Conservation (phyloP, 2,113 vertebrate genomes). For the Triplophysa siluroides region DNA sequence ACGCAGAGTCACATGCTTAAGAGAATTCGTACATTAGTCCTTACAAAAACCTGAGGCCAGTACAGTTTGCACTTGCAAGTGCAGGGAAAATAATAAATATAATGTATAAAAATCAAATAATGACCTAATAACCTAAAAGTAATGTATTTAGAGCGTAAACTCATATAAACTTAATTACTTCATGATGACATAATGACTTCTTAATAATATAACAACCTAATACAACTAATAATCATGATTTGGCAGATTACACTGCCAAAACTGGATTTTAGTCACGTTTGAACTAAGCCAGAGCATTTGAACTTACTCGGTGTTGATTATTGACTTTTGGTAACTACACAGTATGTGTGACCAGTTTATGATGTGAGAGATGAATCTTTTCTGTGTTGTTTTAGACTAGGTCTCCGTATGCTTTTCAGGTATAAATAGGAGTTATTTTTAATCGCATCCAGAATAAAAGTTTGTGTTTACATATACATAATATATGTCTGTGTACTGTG, state of each 20-base stretch:
- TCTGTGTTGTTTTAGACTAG: neutral
- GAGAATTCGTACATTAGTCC: neutral
- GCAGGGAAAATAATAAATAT: neutral
- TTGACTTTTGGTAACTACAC: neutral
- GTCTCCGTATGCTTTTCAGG: neutral
- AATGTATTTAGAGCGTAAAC: neutral
- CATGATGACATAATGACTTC: slow-evolving; percentile 4
- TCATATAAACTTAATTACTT: slow-evolving; percentile 1
- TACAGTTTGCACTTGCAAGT: neutral
- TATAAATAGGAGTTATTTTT: neutral
- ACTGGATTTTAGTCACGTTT: neutral
- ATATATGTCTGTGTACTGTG: too few relatives aligned
- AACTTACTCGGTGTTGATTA: slow-evolving; percentile 9
- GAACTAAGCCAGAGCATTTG: neutral
- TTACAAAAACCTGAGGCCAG: neutral
- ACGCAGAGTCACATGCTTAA: neutral
- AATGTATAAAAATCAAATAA: slow-evolving; percentile 10
- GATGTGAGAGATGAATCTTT: neutral
- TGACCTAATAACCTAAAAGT: neutral
- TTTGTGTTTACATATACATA: too few relatives aligned
- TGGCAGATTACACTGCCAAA: neutral
- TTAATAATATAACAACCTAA: slow-evolving; percentile 21
- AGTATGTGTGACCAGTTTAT: neutral
- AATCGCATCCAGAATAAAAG: too few relatives aligned
- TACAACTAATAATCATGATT: slow-evolving; percentile 10